These are phyloP conservation scores for Ooceraea biroi DNA, from an alignment of 1,140 invertebrate genomes.

Conservation along the genomic window DNA sequence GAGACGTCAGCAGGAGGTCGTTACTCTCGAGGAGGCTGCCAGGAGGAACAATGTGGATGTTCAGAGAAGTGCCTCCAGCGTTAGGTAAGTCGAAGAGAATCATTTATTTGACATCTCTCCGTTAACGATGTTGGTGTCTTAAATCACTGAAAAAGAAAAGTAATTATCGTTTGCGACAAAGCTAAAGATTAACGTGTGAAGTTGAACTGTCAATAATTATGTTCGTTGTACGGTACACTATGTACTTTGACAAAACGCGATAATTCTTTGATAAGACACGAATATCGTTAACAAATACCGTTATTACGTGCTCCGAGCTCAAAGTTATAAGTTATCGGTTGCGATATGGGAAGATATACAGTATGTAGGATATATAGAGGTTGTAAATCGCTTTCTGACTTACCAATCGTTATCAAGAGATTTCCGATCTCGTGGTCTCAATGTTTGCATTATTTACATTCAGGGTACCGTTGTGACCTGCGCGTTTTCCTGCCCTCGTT, in stretches of 20 bases:
- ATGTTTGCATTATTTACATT: too few species aligned
- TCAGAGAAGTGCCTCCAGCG: slow-evolving; percentile 77
- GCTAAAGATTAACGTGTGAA: background rate
- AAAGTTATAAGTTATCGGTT: slow-evolving; percentile 26
- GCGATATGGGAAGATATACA: slow-evolving; percentile 3
- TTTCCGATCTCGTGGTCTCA: background rate
- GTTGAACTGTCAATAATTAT: background rate
- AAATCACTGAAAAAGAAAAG: background rate
- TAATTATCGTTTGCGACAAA: background rate
- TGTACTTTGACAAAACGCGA: background rate
- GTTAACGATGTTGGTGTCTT: background rate
- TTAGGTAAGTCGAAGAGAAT: slow-evolving; percentile 76
- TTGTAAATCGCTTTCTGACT: background rate
- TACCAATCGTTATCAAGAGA: background rate
- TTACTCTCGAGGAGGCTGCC: slow-evolving; percentile 43
- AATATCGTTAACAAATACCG: background rate
- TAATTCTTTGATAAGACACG: slow-evolving; percentile 16
- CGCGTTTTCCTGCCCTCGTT: too few species aligned
- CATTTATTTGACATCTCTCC: too few species aligned
- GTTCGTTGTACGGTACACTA: background rate
- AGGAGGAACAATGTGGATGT: slow-evolving; percentile 68
- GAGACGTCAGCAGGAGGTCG: slow-evolving; percentile 59
- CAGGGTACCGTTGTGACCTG: too few species aligned
- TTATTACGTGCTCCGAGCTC: background rate
- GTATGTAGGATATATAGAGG: too few species aligned